phyloP scores from a whole-genome alignment of 2,888 invertebrate genomes.

The Hipparchia sbordonii region DNA sequence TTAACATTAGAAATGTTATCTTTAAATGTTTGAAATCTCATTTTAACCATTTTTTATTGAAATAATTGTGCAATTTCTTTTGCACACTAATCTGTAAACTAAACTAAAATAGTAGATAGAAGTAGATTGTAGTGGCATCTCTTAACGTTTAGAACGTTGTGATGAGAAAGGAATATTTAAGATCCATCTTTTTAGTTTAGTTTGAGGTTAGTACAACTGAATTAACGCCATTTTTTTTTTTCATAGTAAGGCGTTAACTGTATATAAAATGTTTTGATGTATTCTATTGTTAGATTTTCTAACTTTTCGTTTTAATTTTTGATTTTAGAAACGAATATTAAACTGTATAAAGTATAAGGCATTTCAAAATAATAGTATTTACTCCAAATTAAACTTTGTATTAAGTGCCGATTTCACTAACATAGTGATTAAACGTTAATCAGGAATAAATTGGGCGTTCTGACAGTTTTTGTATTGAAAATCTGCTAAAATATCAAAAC shows the following conservation, averaged over 20 bases:
- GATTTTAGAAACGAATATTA: not conserved
- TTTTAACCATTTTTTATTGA: not conserved
- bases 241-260: not conserved
- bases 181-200: too few species aligned
- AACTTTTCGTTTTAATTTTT: not conserved
- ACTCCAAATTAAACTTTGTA: not conserved
- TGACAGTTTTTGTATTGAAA: too few species aligned
- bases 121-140: too few species aligned
- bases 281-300: not conserved
- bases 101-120: too few species aligned
- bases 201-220: too few species aligned
- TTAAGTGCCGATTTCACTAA: too few species aligned
- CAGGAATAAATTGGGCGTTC: too few species aligned
- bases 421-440: too few species aligned
- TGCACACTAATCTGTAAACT: too few species aligned
- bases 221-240: not conserved
- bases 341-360: not conserved
- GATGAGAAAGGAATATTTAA: too few species aligned
- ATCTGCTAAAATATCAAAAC: too few species aligned
- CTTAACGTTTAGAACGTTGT: too few species aligned
- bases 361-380: not conserved
- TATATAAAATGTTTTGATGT: slow-evolving; percentile 4
- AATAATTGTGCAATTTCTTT: not conserved
- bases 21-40: not conserved
- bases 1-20: not conserved